These are phyloP conservation scores for Antheraea mylitta DNA, from an alignment of 1,140 invertebrate genomes.

Conservation along the genomic window DNA sequence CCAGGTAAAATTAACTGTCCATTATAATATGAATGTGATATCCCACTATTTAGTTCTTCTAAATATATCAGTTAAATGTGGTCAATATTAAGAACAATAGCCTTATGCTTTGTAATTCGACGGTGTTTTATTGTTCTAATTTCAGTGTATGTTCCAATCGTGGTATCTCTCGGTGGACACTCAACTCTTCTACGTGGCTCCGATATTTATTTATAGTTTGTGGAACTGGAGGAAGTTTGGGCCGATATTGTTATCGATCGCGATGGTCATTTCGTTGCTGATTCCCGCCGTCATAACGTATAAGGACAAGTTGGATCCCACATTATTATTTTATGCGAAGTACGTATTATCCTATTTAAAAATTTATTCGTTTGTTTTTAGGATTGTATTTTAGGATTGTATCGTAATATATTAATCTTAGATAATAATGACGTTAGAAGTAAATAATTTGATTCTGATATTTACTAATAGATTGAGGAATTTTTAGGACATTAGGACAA, in stretches of 20 bases:
- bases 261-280: conserved; percentile 78
- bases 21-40: neutral
- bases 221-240: conserved; percentile 83
- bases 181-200: conserved; percentile 89
- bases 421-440: no score
- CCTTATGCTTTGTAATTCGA: neutral
- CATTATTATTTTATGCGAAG: conserved; percentile 83
- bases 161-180: conserved; percentile 95
- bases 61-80: neutral
- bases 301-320: conserved; percentile 81
- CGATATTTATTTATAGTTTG: conserved; percentile 85
- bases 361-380: no score
- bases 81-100: neutral
- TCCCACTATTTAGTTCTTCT: neutral
- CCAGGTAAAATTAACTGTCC: neutral
- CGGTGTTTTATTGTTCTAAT: conserved; percentile 27
- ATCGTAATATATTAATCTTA: no score
- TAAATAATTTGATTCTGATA: no score
- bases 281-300: conserved; percentile 83
- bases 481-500: no score
- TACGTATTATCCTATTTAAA: conserved; percentile 60
- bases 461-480: no score
- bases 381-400: no score
- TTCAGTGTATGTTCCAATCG: conserved; percentile 92
- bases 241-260: conserved; percentile 75